Evolutionary conservation across 2,888 invertebrate genomes (phyloP).

Genomic region (Cantharis rustica): DNA sequence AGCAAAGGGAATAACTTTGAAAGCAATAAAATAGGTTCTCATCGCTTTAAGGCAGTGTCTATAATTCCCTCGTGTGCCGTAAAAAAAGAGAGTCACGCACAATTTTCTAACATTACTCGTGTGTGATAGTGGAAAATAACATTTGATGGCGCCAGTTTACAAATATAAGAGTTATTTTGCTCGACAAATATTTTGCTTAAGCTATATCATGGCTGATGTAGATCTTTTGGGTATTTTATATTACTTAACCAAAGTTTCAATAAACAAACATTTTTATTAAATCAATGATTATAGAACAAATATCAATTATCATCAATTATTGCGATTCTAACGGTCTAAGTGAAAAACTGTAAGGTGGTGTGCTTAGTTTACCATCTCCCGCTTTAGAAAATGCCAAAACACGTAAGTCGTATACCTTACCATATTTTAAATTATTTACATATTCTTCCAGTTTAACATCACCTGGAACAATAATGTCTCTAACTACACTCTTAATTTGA

Average conservation of each 20-base stretch:
- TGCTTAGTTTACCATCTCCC: background rate
- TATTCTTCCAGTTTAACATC: background rate
- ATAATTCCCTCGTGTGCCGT: constrained; percentile 44
- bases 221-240: background rate
- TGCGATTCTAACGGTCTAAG: background rate
- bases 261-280: no score
- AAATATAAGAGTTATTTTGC: constrained; percentile 26
- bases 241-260: background rate
- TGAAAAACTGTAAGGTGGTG: background rate
- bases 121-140: constrained; percentile 30
- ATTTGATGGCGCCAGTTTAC: constrained; percentile 31
- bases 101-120: constrained; percentile 43
- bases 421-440: background rate
- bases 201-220: background rate
- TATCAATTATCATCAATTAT: no score
- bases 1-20: constrained; percentile 39
- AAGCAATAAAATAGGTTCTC: constrained; percentile 40
- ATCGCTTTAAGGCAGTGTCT: constrained; percentile 40
- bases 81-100: constrained; percentile 43
- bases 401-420: background rate
- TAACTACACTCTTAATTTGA: background rate
- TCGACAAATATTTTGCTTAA: background rate
- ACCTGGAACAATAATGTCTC: background rate
- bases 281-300: no score
- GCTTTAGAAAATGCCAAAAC: background rate